These are phyloP conservation scores for Diadema setosum DNA, from an alignment of 35 echinoderm and acorn worm species.

Conservation along the genomic window DNA sequence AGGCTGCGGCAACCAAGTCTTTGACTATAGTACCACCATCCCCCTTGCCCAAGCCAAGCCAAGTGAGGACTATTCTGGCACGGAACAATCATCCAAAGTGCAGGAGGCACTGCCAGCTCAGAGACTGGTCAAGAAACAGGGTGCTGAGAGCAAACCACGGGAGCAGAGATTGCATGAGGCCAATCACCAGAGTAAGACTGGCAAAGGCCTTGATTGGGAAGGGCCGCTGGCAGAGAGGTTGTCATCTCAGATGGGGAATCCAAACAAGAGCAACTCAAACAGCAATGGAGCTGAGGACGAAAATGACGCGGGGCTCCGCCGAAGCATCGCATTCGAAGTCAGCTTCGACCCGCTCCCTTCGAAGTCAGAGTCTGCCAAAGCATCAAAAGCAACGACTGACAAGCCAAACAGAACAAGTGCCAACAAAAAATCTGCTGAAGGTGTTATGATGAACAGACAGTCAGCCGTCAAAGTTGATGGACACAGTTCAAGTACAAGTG, in stretches of 20 bases:
- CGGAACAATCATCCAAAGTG: background rate
- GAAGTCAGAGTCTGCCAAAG: background rate
- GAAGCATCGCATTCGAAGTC: background rate
- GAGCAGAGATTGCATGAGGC: background rate
- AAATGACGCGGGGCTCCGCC: background rate
- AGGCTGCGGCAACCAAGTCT: constrained; percentile 95
- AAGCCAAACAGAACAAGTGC: background rate
- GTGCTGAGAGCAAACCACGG: background rate
- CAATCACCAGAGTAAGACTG: too few relatives aligned
- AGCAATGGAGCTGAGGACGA: background rate
- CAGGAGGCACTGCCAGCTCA: background rate
- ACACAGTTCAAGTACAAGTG: background rate
- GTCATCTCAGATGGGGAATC: background rate
- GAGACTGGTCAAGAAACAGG: background rate
- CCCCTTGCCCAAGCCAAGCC: background rate
- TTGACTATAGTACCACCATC: constrained; percentile 76
- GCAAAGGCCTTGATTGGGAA: background rate
- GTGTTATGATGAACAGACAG: background rate
- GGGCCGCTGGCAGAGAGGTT: background rate
- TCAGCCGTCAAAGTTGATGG: too few relatives aligned
- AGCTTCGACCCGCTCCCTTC: background rate
- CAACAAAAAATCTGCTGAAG: background rate
- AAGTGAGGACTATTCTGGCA: background rate
- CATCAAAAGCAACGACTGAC: background rate
- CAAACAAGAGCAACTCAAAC: constrained; percentile 9